Conservation (phyloP, 2,797 vertebrate genomes). For the Oreortyx pictus region DNA sequence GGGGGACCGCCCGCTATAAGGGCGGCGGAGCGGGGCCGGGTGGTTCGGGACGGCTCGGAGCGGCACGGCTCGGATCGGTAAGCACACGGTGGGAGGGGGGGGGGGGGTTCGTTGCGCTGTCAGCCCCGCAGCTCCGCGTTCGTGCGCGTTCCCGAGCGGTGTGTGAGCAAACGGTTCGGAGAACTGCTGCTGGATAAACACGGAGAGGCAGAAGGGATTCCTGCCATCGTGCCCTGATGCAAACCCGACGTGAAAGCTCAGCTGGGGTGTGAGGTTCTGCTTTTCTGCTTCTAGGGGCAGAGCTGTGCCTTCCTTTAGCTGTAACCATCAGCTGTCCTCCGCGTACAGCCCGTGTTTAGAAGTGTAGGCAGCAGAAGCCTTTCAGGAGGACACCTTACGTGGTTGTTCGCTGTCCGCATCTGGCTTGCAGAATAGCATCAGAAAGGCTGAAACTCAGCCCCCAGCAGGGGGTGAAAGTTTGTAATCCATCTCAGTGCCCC, state of each 20-base stretch:
- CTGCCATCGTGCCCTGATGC: rapidly evolving
- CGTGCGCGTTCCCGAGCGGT: rapidly evolving
- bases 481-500: rapidly evolving
- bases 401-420: rapidly evolving
- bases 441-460: background rate
- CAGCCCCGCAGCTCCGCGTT: rapidly evolving
- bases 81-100: no score
- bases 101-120: no score
- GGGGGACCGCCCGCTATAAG: background rate
- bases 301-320: rapidly evolving
- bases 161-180: rapidly evolving
- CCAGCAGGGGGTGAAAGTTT: background rate
- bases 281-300: background rate
- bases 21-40: background rate
- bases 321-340: background rate
- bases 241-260: background rate
- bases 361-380: background rate
- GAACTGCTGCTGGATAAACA: rapidly evolving
- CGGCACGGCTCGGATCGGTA: background rate
- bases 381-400: rapidly evolving
- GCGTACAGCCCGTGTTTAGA: background rate
- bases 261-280: background rate
- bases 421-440: background rate
- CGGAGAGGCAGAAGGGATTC: rapidly evolving
- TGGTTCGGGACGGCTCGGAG: no score